These are phyloP conservation scores for Lichenostomus cassidix DNA, from an alignment of 2,113 vertebrate genomes.

Conservation along the genomic window DNA sequence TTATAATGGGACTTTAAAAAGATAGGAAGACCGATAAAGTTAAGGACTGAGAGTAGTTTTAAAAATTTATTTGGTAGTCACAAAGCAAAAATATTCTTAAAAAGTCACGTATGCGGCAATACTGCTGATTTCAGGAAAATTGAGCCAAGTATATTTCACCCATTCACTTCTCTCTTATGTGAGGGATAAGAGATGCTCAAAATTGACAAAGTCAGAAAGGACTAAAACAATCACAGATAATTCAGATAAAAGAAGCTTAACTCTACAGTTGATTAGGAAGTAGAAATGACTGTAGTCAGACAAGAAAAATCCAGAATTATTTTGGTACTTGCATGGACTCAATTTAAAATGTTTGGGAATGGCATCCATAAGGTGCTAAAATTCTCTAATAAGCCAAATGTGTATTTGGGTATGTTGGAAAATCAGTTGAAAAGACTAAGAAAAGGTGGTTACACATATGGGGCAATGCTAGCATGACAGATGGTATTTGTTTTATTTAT, in stretches of 20 bases:
- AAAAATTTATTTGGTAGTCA: not conserved
- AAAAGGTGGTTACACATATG: constrained; percentile 45
- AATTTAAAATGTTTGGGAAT: not conserved
- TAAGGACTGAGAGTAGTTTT: not conserved
- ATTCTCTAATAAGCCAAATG: constrained; percentile 38
- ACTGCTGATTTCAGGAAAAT: not conserved
- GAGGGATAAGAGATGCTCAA: not conserved
- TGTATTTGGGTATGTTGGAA: constrained; percentile 7
- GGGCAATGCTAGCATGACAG: constrained; percentile 34
- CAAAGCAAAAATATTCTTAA: not conserved
- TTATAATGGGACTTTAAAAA: not conserved
- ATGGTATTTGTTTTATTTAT: constrained; percentile 63
- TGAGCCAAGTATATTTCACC: not conserved
- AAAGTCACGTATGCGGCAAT: not conserved
- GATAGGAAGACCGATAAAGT: not conserved
- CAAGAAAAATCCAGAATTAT: constrained; percentile 6
- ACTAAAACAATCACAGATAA: not conserved
- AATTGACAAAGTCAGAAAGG: not conserved
- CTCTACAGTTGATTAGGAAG: not conserved
- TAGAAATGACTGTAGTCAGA: not conserved
- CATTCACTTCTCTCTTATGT: not conserved
- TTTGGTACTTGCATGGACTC: not conserved
- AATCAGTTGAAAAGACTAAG: constrained; percentile 19
- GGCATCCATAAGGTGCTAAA: constrained; percentile 31
- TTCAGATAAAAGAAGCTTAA: not conserved